Conservation (phyloP, 2,888 invertebrate species). For the Pinctada fucata region DNA sequence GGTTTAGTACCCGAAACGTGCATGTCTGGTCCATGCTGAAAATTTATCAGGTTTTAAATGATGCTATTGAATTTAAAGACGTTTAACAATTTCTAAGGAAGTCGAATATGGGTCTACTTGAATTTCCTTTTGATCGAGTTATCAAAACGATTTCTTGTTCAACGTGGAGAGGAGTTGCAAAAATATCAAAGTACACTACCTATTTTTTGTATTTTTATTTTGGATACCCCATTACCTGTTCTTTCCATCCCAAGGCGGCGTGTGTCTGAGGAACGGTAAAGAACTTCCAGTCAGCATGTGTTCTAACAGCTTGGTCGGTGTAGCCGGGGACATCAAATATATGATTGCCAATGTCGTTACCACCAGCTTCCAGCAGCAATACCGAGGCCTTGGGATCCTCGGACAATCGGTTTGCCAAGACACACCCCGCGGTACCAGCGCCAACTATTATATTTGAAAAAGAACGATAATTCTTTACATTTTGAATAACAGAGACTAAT, state of each 20-base stretch:
- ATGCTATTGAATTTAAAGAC: too few relatives aligned
- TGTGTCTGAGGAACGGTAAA: slow-evolving; percentile 30
- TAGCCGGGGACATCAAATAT: slow-evolving; percentile 17
- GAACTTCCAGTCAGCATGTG: slow-evolving; percentile 33
- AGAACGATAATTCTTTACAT: too few relatives aligned
- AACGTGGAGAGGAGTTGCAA: too few relatives aligned
- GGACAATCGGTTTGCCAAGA: slow-evolving; percentile 28
- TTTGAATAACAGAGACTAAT: too few relatives aligned
- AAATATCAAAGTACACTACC: not conserved
- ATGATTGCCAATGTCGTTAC: slow-evolving; percentile 27
- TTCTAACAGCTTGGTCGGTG: slow-evolving; percentile 13
- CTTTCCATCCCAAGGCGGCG: slow-evolving; percentile 19
- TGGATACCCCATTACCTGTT: slow-evolving; percentile 25
- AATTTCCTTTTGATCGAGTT: too few relatives aligned
- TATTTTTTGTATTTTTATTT: not conserved
- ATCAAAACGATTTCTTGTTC: too few relatives aligned
- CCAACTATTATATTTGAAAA: slow-evolving; percentile 17
- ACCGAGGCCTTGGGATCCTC: slow-evolving; percentile 25
- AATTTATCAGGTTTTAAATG: too few relatives aligned
- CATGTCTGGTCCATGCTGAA: too few relatives aligned
- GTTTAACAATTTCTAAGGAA: too few relatives aligned
- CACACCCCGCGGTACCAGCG: slow-evolving; percentile 34
- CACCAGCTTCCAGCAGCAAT: slow-evolving; percentile 32
- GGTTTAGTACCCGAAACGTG: too few relatives aligned
- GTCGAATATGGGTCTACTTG: too few relatives aligned